A percentile compares a stretch with the other conserved stretches of the same genome.
Conservation (phyloP, 2,113 vertebrate species). For the Corvus moneduloides region DNA sequence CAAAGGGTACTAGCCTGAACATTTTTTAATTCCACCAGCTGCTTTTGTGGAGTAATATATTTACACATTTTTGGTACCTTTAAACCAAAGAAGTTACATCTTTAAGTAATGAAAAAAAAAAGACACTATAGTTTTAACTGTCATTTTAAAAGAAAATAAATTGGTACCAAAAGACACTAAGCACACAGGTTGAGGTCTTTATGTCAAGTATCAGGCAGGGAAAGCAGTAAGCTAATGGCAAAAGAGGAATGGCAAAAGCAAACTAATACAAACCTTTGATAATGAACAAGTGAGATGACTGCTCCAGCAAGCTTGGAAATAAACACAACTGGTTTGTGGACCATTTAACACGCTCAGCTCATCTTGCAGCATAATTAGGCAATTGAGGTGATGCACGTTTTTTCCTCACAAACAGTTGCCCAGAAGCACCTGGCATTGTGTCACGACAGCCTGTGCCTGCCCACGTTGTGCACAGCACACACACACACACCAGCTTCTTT, state of each 20-base stretch:
- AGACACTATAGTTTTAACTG: neutral
- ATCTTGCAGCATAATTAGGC: neutral
- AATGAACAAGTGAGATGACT: neutral
- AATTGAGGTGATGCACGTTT: neutral
- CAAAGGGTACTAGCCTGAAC: neutral
- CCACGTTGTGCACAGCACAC: neutral
- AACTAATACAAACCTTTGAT: neutral
- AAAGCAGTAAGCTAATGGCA: neutral
- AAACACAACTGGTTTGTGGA: constrained; percentile 5
- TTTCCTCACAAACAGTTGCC: constrained; percentile 10
- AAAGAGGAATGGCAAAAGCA: neutral
- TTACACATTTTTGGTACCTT: constrained; percentile 57
- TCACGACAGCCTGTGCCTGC: accelerated
- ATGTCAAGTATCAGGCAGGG: constrained; percentile 44
- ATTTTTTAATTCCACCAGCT: constrained; percentile 2
- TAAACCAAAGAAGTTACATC: neutral
- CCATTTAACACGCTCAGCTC: constrained; percentile 8
- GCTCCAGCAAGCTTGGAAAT: constrained; percentile 1
- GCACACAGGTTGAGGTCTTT: constrained; percentile 50
- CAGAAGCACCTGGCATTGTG: neutral
- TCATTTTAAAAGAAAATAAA: neutral
- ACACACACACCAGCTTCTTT: neutral
- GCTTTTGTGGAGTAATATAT: constrained; percentile 7
- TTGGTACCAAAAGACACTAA: constrained; percentile 25
- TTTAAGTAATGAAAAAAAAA: neutral